Conservation (phyloP, 2,113 vertebrate species). For the Hydrochoerus hydrochaeris region DNA sequence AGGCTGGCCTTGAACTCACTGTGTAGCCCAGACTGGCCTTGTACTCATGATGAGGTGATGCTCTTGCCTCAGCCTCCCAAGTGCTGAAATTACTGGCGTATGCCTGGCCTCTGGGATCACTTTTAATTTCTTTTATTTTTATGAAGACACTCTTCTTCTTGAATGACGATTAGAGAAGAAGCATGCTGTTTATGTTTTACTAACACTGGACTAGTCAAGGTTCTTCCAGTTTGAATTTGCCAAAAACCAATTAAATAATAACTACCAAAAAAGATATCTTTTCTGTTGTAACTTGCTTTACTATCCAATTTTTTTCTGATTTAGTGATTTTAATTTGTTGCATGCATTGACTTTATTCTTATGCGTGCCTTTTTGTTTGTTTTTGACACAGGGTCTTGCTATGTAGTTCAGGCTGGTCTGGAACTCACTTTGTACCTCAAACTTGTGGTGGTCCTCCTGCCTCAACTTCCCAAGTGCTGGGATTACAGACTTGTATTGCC, state of each 20-base stretch:
- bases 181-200: background rate
- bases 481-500: too few species aligned
- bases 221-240: too few species aligned
- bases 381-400: background rate
- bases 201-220: too few species aligned
- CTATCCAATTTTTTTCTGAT: background rate
- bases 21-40: background rate
- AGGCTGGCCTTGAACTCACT: background rate
- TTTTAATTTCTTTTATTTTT: conserved; percentile 40
- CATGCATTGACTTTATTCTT: background rate
- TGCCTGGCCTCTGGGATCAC: background rate
- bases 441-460: too few species aligned
- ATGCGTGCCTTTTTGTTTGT: background rate
- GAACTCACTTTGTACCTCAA: background rate
- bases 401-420: too few species aligned
- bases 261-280: background rate
- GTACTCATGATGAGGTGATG: background rate
- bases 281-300: background rate
- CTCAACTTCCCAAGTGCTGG: too few species aligned
- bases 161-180: background rate
- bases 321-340: background rate
- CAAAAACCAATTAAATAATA: too few species aligned
- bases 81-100: background rate
- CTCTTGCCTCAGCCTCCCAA: background rate
- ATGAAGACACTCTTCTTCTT: background rate